These are phyloP conservation scores for Pasiphila rectangulata DNA, from an alignment of 2,888 invertebrate genomes.

Conservation along the genomic window DNA sequence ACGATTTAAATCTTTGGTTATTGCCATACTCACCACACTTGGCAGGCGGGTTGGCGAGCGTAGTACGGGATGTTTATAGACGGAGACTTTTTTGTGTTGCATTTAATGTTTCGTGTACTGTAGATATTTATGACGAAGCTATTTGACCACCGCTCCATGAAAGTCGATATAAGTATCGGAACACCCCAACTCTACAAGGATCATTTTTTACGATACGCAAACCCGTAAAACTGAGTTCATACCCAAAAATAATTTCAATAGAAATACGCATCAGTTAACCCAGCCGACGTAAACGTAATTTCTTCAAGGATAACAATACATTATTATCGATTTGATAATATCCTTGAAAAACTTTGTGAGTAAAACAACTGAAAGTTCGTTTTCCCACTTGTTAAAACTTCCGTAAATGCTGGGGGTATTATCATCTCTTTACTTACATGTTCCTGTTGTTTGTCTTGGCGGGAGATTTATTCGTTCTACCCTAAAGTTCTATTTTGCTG, in stretches of 20 bases:
- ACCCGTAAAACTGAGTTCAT: background rate
- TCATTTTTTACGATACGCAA: background rate
- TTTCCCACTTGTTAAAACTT: slow-evolving; percentile 38
- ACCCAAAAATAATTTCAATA: slow-evolving; percentile 12
- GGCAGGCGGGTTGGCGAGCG: too few species aligned
- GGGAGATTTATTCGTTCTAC: slow-evolving; percentile 33
- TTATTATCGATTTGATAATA: slow-evolving; percentile 32
- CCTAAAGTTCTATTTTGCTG: slow-evolving; percentile 31
- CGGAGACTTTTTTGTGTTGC: too few species aligned
- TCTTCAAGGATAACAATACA: slow-evolving; percentile 22
- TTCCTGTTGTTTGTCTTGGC: slow-evolving; percentile 35
- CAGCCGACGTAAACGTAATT: slow-evolving; percentile 17
- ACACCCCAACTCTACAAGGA: background rate
- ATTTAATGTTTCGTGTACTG: too few species aligned
- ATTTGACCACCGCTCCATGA: too few species aligned
- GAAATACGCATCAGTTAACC: slow-evolving; percentile 7
- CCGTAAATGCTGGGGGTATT: slow-evolving; percentile 35
- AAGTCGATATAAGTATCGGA: too few species aligned
- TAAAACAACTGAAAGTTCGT: slow-evolving; percentile 35
- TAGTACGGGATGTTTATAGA: too few species aligned
- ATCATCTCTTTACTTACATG: slow-evolving; percentile 38
- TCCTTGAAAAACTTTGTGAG: slow-evolving; percentile 35
- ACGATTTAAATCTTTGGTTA: too few species aligned
- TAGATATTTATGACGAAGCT: too few species aligned
- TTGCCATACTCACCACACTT: too few species aligned